These are phyloP conservation scores for Neodiprion virginianus DNA, from an alignment of 1,140 invertebrate genomes.

Conservation along the genomic window DNA sequence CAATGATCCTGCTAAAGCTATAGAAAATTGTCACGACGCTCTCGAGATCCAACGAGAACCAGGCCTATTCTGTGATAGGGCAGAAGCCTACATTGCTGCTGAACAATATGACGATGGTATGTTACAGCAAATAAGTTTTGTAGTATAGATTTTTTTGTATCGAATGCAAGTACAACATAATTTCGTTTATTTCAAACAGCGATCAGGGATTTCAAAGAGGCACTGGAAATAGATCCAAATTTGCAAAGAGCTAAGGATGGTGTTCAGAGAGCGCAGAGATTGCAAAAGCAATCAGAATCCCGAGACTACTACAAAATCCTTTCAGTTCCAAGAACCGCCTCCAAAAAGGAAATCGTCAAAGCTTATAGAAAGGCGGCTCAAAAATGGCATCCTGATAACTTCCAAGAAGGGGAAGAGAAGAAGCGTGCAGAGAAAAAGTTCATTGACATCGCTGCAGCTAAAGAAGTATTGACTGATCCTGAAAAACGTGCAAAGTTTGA, in stretches of 20 bases:
- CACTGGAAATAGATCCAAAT: conserved; percentile 84
- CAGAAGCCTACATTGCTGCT: conserved; percentile 87
- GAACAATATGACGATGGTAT: conserved; percentile 94
- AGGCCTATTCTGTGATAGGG: conserved; percentile 86
- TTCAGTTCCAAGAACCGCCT: conserved; percentile 83
- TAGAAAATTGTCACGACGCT: conserved; percentile 82
- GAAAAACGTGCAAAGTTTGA: conserved; percentile 95
- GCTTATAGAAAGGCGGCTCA: conserved; percentile 97
- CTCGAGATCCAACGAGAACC: conserved; percentile 80
- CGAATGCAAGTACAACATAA: conserved; percentile 16
- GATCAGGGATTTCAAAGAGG: conserved; percentile 85
- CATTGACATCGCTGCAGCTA: conserved; percentile 98
- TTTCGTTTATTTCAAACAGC: conserved; percentile 67
- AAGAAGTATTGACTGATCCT: conserved; percentile 88
- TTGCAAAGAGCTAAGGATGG: conserved; percentile 89
- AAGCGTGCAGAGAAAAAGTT: conserved; percentile 97
- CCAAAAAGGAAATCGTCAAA: conserved; percentile 93
- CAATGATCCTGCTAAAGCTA: conserved; percentile 64
- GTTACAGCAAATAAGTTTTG: conserved; percentile 21
- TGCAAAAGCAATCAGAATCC: conserved; percentile 92
- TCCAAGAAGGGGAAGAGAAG: conserved; percentile 87
- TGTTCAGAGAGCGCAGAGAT: conserved; percentile 86
- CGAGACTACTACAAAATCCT: conserved; percentile 99
- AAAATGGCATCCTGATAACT: conserved; percentile 99
- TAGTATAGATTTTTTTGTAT: conserved; percentile 11